Conservation (phyloP, 2,113 vertebrate genomes). For the Amazona vittata region DNA sequence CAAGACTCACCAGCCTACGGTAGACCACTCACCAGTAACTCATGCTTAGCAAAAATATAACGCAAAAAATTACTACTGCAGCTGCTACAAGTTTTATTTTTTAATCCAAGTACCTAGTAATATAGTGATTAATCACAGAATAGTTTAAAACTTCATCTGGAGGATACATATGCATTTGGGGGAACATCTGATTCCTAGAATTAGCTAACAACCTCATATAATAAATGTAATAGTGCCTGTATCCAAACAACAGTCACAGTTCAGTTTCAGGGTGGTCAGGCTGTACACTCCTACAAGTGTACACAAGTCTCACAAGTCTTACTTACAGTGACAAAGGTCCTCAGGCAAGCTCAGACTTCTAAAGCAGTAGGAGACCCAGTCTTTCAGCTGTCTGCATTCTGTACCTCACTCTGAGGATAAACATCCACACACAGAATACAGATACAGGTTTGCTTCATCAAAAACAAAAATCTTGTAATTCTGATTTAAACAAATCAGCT, state of each 20-base stretch:
- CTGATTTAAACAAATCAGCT: not conserved
- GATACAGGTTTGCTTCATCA: not conserved
- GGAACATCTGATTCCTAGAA: not conserved
- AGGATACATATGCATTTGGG: not conserved
- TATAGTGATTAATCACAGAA: not conserved
- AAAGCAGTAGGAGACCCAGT: not conserved
- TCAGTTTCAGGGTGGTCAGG: not conserved
- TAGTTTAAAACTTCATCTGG: not conserved
- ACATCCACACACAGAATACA: not conserved
- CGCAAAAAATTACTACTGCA: not conserved
- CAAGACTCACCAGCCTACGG: not conserved
- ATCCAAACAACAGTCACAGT: not conserved
- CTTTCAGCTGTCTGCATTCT: not conserved
- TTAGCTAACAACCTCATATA: not conserved
- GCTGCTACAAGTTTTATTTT: not conserved
- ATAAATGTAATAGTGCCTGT: not conserved
- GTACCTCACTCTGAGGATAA: not conserved
- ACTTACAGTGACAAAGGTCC: not conserved
- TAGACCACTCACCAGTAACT: not conserved
- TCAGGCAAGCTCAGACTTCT: not conserved
- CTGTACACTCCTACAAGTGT: not conserved
- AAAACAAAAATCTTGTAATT: not conserved
- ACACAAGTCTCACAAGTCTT: not conserved
- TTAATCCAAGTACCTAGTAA: not conserved
- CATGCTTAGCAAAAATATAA: not conserved